Evolutionary conservation across 1,140 invertebrate genomes (phyloP).

Genomic region (Drosophila ercepeae): DNA sequence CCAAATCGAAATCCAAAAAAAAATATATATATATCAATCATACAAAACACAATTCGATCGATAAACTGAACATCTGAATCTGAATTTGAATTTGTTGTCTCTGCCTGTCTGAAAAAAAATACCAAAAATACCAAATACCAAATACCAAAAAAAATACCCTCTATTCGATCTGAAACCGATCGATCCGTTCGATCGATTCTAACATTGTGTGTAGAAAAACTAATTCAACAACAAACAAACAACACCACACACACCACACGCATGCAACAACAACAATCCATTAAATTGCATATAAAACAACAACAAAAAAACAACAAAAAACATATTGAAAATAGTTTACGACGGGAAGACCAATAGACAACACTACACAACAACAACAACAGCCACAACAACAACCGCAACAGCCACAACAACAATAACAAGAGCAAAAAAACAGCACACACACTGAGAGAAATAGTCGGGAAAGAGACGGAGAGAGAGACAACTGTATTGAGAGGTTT

Average conservation of each 20-base stretch:
- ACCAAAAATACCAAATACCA: slow-evolving; percentile 7
- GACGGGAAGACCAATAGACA: slow-evolving; percentile 63
- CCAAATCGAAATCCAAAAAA: slow-evolving; percentile 2
- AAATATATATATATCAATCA: slow-evolving; percentile 17
- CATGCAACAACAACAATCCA: slow-evolving; percentile 46
- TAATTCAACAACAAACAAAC: slow-evolving; percentile 59
- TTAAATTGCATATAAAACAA: slow-evolving; percentile 56
- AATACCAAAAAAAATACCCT: slow-evolving; percentile 2
- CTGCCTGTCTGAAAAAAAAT: slow-evolving; percentile 18
- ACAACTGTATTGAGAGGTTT: slow-evolving; percentile 61
- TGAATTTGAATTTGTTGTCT: slow-evolving; percentile 19
- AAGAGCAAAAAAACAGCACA: slow-evolving; percentile 9
- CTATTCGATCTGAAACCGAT: slow-evolving; percentile 16
- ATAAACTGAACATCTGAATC: slow-evolving; percentile 45
- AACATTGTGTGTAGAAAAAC: slow-evolving; percentile 76
- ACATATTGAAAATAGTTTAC: slow-evolving; percentile 71
- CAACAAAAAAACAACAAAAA: slow-evolving; percentile 48
- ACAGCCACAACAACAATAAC: slow-evolving; percentile 25
- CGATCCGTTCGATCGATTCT: slow-evolving; percentile 45
- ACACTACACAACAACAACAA: slow-evolving; percentile 56
- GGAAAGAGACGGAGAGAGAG: slow-evolving; percentile 43
- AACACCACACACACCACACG: slow-evolving; percentile 50
- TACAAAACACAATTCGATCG: slow-evolving; percentile 56
- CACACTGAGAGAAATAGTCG: slow-evolving; percentile 43
- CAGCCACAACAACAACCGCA: slow-evolving; percentile 8